Evolutionary conservation across 2,113 vertebrate species (phyloP).

Genomic region (Xenus cinereus): DNA sequence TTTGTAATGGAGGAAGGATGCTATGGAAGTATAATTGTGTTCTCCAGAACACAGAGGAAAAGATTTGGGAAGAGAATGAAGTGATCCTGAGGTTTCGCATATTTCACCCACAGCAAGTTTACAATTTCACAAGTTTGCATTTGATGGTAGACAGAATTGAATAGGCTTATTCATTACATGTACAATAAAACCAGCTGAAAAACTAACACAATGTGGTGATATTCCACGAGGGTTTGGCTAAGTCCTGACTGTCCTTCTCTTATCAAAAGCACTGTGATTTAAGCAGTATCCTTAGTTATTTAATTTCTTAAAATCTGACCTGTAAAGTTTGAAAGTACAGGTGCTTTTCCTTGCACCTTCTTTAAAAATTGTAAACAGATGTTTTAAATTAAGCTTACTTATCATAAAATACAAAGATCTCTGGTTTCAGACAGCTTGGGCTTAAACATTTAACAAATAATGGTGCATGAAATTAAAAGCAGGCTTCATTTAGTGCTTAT

Average conservation of each 20-base stretch:
- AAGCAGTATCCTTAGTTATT: background rate
- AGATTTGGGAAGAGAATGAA: background rate
- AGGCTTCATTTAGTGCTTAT: background rate
- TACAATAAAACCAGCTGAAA: background rate
- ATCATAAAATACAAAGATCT: background rate
- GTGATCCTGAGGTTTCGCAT: background rate
- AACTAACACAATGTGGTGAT: fast-evolving
- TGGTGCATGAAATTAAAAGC: slow-evolving; percentile 12
- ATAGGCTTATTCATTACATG: background rate
- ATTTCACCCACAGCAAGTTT: background rate
- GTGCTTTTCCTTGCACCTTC: background rate
- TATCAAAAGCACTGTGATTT: background rate
- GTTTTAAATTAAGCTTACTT: background rate
- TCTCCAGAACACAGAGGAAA: background rate
- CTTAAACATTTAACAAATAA: background rate
- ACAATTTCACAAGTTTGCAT: background rate
- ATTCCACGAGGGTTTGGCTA: background rate
- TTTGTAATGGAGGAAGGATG: background rate
- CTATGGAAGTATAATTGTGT: background rate
- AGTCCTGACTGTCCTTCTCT: background rate
- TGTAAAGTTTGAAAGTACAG: background rate
- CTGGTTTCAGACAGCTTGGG: background rate
- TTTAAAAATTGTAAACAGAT: background rate
- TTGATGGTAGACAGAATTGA: background rate
- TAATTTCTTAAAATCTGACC: background rate